Conservation (phyloP, 2,113 vertebrate genomes). For the Neopipo cinnamomea region DNA sequence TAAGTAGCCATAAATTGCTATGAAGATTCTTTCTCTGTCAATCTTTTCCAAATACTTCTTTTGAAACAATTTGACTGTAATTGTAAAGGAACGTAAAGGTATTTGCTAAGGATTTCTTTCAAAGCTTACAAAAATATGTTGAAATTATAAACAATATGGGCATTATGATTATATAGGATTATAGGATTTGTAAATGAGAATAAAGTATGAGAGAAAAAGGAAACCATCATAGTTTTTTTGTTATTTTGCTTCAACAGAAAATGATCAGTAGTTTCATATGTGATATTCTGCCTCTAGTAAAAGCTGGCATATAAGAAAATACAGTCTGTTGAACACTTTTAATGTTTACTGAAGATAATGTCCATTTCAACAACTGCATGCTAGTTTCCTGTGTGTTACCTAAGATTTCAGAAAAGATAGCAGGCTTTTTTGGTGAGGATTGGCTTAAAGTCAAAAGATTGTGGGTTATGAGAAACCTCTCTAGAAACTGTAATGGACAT, state of each 20-base stretch:
- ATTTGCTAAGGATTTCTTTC: not conserved
- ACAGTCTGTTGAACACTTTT: not conserved
- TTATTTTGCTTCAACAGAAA: constrained; percentile 12
- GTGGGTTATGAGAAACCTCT: not conserved
- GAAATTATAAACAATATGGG: not conserved
- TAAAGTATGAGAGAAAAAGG: not conserved
- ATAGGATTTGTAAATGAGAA: not conserved
- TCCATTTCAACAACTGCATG: not conserved
- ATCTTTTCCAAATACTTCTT: not conserved
- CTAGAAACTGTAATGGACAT: rapidly evolving
- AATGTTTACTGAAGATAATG: not conserved
- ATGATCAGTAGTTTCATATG: not conserved
- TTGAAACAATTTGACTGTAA: not conserved
- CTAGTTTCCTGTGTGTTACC: not conserved
- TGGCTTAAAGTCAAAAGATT: not conserved
- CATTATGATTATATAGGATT: not conserved
- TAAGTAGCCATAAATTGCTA: not conserved
- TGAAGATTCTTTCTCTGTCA: not conserved
- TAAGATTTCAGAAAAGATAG: not conserved
- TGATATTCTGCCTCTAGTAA: not conserved
- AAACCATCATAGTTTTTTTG: not conserved
- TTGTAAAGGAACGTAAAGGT: not conserved
- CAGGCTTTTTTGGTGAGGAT: not conserved
- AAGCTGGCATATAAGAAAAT: not conserved
- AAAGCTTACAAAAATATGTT: not conserved